These are phyloP conservation scores for Phoenicopterus ruber DNA, from an alignment of 2,113 vertebrate genomes.

Conservation along the genomic window DNA sequence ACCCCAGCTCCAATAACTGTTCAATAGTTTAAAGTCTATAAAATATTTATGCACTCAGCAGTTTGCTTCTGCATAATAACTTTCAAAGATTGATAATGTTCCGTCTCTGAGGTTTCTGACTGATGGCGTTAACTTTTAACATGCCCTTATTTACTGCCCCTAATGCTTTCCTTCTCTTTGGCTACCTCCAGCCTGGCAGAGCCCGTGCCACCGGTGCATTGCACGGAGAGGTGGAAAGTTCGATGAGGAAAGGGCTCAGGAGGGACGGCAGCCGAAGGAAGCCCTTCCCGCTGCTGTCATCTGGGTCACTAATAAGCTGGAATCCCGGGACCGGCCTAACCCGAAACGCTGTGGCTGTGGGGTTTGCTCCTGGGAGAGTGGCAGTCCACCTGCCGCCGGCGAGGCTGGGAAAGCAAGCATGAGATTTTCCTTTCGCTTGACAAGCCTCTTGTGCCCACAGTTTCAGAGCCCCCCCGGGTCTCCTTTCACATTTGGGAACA, in stretches of 20 bases:
- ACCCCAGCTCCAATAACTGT: conserved; percentile 21
- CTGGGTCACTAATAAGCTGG: neutral
- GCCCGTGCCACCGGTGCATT: fast-evolving
- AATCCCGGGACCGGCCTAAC: neutral
- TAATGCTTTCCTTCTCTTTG: neutral
- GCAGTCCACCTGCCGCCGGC: neutral
- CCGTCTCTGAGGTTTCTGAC: neutral
- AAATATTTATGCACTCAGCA: conserved; percentile 37
- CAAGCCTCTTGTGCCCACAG: neutral
- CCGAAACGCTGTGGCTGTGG: fast-evolving
- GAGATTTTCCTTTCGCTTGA: neutral
- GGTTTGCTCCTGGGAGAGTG: neutral
- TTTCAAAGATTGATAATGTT: conserved; percentile 5
- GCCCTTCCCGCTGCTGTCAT: neutral
- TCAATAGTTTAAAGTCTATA: conserved; percentile 34
- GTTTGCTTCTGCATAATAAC: conserved; percentile 17
- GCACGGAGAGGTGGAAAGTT: neutral
- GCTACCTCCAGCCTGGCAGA: neutral
- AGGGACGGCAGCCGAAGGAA: neutral
- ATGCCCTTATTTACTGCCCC: neutral
- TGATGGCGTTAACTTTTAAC: neutral
- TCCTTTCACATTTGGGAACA: conserved; percentile 2
- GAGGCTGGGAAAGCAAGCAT: neutral
- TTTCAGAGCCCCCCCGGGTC: neutral
- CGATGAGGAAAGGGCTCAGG: neutral